Conservation (phyloP, 2,113 vertebrate species). For the Equus quagga region DNA sequence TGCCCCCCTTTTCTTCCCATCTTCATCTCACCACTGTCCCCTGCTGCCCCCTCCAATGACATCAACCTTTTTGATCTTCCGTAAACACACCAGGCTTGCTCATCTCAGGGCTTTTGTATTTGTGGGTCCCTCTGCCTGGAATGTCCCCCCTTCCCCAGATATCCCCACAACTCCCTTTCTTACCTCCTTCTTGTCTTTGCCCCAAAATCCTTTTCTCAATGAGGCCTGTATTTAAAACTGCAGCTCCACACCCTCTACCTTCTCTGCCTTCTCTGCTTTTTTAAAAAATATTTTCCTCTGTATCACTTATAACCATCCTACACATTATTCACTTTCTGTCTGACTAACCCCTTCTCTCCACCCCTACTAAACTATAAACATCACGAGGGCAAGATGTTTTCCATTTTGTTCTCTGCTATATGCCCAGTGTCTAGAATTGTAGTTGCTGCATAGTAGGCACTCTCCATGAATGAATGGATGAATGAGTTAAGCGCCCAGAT, state of each 20-base stretch:
- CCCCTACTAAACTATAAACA: not conserved
- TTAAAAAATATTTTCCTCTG: not conserved
- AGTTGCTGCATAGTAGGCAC: not conserved
- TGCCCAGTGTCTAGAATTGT: not conserved
- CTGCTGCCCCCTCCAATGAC: accelerated
- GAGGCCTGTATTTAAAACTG: not conserved
- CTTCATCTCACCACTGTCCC: not conserved
- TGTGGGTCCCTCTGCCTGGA: not conserved
- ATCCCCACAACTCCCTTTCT: not conserved
- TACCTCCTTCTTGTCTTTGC: not conserved
- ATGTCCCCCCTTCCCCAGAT: not conserved
- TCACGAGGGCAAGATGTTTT: not conserved
- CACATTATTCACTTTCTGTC: not conserved
- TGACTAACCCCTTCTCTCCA: not conserved
- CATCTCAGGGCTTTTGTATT: not conserved
- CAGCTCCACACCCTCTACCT: not conserved
- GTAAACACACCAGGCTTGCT: not conserved
- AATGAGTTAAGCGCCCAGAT: not conserved
- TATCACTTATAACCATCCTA: not conserved
- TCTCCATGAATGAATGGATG: not conserved
- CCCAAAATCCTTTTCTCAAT: not conserved
- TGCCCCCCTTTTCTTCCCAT: not conserved
- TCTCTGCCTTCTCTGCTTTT: not conserved
- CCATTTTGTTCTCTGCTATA: not conserved
- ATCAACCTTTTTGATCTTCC: not conserved